phyloP scores from a whole-genome alignment of 2,888 invertebrate genomes.

The Oxyscelio sp. region DNA sequence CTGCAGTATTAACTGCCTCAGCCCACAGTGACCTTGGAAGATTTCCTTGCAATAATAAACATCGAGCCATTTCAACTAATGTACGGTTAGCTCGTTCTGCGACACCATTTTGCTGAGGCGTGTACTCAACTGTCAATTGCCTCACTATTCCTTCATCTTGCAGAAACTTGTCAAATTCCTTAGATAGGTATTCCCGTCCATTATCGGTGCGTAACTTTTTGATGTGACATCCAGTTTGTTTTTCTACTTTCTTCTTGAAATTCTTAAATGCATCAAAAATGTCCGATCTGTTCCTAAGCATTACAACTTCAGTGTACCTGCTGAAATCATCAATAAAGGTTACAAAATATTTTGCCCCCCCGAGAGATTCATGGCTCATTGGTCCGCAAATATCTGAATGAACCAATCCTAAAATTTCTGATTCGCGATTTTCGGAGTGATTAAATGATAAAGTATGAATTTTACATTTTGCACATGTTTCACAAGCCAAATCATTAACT shows the following conservation, averaged over 20 bases:
- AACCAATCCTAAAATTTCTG: slow-evolving; percentile 54
- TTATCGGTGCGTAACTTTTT: slow-evolving; percentile 66
- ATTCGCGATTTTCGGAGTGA: slow-evolving; percentile 15
- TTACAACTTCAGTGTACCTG: slow-evolving; percentile 32
- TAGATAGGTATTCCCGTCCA: slow-evolving; percentile 64
- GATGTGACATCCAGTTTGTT: slow-evolving; percentile 45
- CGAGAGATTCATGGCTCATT: slow-evolving; percentile 50
- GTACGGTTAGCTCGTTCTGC: not conserved
- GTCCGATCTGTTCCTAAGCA: slow-evolving; percentile 44
- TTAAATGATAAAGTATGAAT: slow-evolving; percentile 34
- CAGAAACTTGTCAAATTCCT: slow-evolving; percentile 39
- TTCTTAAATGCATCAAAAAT: slow-evolving; percentile 36
- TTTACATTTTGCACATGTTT: slow-evolving; percentile 45
- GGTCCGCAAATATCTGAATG: slow-evolving; percentile 75
- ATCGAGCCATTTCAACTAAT: not conserved
- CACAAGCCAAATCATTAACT: slow-evolving; percentile 21
- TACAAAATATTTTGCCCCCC: slow-evolving; percentile 61
- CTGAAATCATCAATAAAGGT: slow-evolving; percentile 70
- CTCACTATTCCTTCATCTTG: not conserved
- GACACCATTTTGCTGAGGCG: not conserved
- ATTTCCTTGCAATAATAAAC: not conserved
- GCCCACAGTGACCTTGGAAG: not conserved
- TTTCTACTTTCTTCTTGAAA: slow-evolving; percentile 54
- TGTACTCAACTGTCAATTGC: not conserved
- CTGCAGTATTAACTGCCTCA: not conserved